Evolutionary conservation across 2,888 invertebrate genomes (phyloP).

Genomic region (Apodemia hepburni): DNA sequence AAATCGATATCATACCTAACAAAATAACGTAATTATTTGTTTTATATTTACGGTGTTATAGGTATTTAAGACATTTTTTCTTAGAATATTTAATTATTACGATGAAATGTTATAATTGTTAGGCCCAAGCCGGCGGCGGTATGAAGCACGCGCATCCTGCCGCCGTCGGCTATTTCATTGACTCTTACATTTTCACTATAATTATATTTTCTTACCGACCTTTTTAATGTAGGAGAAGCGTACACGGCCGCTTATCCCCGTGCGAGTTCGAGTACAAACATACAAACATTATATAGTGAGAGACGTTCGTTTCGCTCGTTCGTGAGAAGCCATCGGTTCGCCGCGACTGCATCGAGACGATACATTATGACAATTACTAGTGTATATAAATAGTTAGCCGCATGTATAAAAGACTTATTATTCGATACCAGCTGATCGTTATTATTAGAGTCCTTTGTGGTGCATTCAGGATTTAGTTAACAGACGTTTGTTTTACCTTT

Average conservation of each 20-base stretch:
- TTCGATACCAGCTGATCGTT: conserved; percentile 74
- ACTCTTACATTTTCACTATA: conserved; percentile 77
- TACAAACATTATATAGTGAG: conserved; percentile 66
- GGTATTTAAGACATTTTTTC: conserved; percentile 80
- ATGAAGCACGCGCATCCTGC: conserved; percentile 44
- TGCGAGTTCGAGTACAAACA: conserved; percentile 71
- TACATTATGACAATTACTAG: conserved; percentile 58
- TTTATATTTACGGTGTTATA: conserved; percentile 81
- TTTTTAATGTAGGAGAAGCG: conserved; percentile 75
- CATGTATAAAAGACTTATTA: conserved; percentile 66
- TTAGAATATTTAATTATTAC: conserved; percentile 79
- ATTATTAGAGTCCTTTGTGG: conserved; percentile 75
- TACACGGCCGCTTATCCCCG: conserved; percentile 75
- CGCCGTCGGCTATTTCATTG: conserved; percentile 69
- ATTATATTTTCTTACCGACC: conserved; percentile 78
- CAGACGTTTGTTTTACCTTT: conserved; percentile 63
- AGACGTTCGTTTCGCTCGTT: conserved; percentile 69
- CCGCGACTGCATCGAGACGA: conserved; percentile 72
- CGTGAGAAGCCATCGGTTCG: conserved; percentile 79
- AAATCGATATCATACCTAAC: too few species aligned
- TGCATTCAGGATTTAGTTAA: conserved; percentile 71
- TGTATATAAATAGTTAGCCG: conserved; percentile 78
- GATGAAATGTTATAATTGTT: conserved; percentile 76
- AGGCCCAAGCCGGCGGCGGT: conserved; percentile 66
- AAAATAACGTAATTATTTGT: conserved; percentile 79